Evolutionary conservation across 1,140 invertebrate genomes (phyloP).

Genomic region (Penaeus chinensis): DNA sequence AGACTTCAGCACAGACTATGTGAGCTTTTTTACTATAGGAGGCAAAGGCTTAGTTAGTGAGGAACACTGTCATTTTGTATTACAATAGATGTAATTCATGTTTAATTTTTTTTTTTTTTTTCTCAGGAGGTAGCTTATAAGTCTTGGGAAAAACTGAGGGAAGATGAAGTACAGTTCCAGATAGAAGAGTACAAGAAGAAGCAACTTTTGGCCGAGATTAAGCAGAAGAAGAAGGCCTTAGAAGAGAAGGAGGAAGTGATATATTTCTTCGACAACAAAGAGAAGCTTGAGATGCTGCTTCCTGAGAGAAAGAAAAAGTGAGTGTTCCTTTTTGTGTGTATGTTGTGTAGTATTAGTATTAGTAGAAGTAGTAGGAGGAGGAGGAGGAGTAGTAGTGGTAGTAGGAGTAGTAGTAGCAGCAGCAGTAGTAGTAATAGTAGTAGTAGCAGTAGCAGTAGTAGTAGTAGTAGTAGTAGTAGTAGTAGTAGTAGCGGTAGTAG

Average conservation of each 20-base stretch:
- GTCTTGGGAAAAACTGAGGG: conserved; percentile 17
- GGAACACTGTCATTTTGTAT: no score
- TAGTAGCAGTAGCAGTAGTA: no score
- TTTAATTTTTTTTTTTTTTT: not conserved
- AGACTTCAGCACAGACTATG: no score
- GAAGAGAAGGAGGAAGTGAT: conserved; percentile 25
- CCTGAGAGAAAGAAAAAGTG: not conserved
- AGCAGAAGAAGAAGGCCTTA: conserved; percentile 23
- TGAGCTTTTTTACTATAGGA: no score
- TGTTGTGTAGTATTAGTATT: not conserved
- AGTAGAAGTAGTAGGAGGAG: no score
- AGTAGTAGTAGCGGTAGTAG: no score
- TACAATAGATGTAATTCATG: no score
- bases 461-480: no score
- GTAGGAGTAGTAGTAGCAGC: no score
- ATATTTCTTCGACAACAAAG: conserved; percentile 32
- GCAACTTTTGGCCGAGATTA: conserved; percentile 22
- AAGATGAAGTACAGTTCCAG: conserved; percentile 29
- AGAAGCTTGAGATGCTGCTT: conserved; percentile 27
- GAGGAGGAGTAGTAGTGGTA: no score
- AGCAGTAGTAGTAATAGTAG: no score
- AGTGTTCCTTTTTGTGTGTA: not conserved
- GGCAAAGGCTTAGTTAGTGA: no score
- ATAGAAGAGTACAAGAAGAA: conserved; percentile 23
- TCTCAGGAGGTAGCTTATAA: conserved; percentile 1